These are phyloP conservation scores for Pachyrhynchus sulphureomaculatus DNA, from an alignment of 1,140 invertebrate genomes.

Conservation along the genomic window DNA sequence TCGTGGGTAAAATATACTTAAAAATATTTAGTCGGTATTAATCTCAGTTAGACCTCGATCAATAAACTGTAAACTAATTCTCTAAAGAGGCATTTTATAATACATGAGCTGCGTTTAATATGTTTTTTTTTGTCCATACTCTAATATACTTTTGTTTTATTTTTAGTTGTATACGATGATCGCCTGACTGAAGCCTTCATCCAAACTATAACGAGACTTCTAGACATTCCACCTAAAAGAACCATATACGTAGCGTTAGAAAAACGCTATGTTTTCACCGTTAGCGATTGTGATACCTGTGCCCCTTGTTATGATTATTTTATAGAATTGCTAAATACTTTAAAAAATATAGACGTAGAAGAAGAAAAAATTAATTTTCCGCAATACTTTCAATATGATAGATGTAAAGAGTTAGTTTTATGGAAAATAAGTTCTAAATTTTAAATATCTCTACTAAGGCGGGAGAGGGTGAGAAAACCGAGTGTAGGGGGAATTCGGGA, in stretches of 20 bases:
- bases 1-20: too few relatives aligned
- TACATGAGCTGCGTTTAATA: too few relatives aligned
- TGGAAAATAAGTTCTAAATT: conserved; percentile 60
- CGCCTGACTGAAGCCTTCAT: conserved; percentile 81
- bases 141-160: conserved; percentile 27
- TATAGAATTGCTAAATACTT: conserved; percentile 59
- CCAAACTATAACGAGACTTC: conserved; percentile 67
- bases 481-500: too few relatives aligned
- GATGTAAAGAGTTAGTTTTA: conserved; percentile 73
- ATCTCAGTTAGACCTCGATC: too few relatives aligned
- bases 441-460: too few relatives aligned
- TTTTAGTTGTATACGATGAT: conserved; percentile 83
- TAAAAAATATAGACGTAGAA: conserved; percentile 56
- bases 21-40: too few relatives aligned
- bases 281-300: conserved; percentile 73
- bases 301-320: conserved; percentile 87
- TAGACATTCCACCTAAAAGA: conserved; percentile 61
- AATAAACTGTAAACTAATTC: too few relatives aligned
- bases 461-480: too few relatives aligned
- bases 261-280: conserved; percentile 83
- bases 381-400: conserved; percentile 80
- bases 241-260: conserved; percentile 78
- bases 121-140: background rate
- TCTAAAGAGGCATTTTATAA: too few relatives aligned
- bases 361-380: conserved; percentile 71